Percentiles rank a stretch among this genome's conserved stretches.
Evolutionary conservation across 2,888 invertebrate species (phyloP).

Genomic region (Thalpophila matura): DNA sequence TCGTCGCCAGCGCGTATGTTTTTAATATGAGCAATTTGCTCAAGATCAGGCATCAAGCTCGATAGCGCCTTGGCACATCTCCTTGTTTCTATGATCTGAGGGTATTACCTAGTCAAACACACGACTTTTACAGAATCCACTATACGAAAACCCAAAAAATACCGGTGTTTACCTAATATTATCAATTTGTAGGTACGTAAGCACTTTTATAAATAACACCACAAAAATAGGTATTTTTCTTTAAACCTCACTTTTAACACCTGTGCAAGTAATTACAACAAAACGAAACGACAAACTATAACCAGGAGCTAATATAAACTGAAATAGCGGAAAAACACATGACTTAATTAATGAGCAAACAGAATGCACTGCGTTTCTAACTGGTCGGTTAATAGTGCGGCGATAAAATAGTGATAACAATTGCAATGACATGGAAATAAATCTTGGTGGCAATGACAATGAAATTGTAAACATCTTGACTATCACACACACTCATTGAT

Average conservation of each 20-base stretch:
- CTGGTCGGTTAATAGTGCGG: conserved; percentile 18
- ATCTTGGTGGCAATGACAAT: conserved; percentile 22
- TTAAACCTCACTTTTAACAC: not conserved
- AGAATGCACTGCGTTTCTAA: conserved; percentile 7
- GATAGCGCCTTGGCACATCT: too few species aligned
- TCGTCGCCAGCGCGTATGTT: too few species aligned
- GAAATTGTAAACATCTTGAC: conserved; percentile 24
- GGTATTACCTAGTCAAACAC: too few species aligned
- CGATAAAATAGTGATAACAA: conserved; percentile 46
- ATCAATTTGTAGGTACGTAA: not conserved
- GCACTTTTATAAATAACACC: not conserved
- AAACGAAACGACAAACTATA: conserved; percentile 22
- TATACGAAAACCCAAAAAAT: conserved; percentile 4
- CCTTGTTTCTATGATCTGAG: too few species aligned
- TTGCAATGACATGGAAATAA: conserved; percentile 21
- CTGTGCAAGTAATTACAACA: not conserved
- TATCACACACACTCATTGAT: conserved; percentile 27
- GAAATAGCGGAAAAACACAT: conserved; percentile 20
- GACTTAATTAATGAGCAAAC: conserved; percentile 20
- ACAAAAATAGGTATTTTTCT: too few species aligned
- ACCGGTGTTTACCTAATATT: not conserved
- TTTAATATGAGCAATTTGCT: too few species aligned
- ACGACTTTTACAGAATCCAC: too few species aligned
- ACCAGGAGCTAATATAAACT: conserved; percentile 23
- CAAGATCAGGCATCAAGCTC: too few species aligned